Percentiles rank a stretch among this genome's conserved stretches.
phyloP scores from a whole-genome alignment of 2,113 vertebrate genomes.

The Bubo scandiacus region DNA sequence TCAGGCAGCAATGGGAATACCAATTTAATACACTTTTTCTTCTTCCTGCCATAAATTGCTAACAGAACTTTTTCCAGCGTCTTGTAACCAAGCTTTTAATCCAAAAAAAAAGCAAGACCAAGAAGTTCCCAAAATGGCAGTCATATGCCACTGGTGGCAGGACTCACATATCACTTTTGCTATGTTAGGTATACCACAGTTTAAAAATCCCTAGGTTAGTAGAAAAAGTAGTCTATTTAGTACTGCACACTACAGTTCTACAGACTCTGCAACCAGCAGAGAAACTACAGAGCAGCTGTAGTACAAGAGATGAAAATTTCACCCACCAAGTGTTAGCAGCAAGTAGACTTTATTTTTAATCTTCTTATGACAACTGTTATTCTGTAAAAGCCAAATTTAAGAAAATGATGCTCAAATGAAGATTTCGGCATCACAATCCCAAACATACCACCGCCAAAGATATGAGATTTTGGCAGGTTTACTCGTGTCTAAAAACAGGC shows the following conservation, averaged over 20 bases:
- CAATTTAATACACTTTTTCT: not conserved
- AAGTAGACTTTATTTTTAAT: slow-evolving; percentile 61
- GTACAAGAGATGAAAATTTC: slow-evolving; percentile 37
- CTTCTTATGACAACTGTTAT: slow-evolving; percentile 49
- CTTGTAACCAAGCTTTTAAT: not conserved
- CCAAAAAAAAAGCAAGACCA: not conserved
- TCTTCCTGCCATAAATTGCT: not conserved
- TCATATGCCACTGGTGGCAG: not conserved
- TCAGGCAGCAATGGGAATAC: not conserved
- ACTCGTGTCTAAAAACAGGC: not conserved
- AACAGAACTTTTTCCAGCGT: not conserved
- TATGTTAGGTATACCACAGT: not conserved
- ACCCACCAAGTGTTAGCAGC: slow-evolving; percentile 35
- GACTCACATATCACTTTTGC: not conserved
- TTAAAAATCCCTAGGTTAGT: not conserved
- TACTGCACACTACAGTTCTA: not conserved
- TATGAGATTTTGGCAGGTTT: not conserved
- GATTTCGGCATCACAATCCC: not conserved
- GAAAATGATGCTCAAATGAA: slow-evolving; percentile 43
- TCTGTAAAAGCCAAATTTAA: slow-evolving; percentile 53
- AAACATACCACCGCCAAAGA: not conserved
- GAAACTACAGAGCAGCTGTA: slow-evolving; percentile 31
- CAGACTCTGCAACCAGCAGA: not conserved
- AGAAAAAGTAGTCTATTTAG: not conserved
- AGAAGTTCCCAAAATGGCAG: not conserved